Percentiles rank a stretch among this genome's conserved stretches.
Conservation (phyloP, 2,888 invertebrate genomes). For the Proisotoma minuta region DNA sequence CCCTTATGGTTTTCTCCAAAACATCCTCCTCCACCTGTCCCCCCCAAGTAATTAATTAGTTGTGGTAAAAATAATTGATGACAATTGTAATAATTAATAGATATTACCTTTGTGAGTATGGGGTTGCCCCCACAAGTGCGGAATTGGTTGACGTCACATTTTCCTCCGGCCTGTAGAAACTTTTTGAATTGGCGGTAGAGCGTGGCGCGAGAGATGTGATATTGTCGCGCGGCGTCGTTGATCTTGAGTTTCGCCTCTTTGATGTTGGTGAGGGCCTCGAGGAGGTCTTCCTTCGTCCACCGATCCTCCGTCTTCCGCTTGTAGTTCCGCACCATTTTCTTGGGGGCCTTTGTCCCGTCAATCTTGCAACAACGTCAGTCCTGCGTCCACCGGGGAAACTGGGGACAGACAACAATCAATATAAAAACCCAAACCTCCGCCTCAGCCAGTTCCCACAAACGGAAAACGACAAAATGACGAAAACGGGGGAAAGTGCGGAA, state of each 20-base stretch:
- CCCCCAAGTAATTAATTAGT: background rate
- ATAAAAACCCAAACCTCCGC: too few relatives aligned
- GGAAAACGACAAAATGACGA: too few relatives aligned
- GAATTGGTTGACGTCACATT: conserved; percentile 43
- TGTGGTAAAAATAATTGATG: background rate
- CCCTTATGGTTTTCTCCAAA: conserved; percentile 45
- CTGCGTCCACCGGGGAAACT: too few relatives aligned
- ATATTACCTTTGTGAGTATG: conserved; percentile 35
- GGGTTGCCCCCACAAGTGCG: conserved; percentile 46
- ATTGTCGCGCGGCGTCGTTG: conserved; percentile 42
- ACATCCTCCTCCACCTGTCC: conserved; percentile 45
- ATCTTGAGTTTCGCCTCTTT: conserved; percentile 44
- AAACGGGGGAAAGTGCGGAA: too few relatives aligned
- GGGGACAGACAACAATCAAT: too few relatives aligned
- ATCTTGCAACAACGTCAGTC: too few relatives aligned
- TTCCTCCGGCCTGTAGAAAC: conserved; percentile 39
- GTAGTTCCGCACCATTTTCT: conserved; percentile 44
- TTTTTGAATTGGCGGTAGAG: conserved; percentile 45
- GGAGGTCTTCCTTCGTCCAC: conserved; percentile 46
- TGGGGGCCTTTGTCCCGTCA: too few relatives aligned
- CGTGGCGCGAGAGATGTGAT: conserved; percentile 45
- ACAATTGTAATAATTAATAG: background rate
- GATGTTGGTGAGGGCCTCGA: conserved; percentile 42
- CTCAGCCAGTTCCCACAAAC: too few relatives aligned
- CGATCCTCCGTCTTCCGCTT: conserved; percentile 46